Conservation (phyloP, 2,113 vertebrate species). For the Mohoua ochrocephala region DNA sequence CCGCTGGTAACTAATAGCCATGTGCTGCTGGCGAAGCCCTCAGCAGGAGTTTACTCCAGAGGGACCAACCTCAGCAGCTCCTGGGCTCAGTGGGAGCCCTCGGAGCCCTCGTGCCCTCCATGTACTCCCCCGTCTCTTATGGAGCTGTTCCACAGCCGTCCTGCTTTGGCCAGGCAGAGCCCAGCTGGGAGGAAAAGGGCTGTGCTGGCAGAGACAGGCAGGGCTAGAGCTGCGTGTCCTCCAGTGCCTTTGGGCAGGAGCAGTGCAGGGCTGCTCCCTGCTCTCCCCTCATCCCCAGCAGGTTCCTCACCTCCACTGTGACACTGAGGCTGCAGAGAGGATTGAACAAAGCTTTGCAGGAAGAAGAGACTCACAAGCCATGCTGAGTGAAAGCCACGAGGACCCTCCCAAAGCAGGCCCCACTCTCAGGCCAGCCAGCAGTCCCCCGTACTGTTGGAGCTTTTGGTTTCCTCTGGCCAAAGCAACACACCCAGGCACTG, state of each 20-base stretch:
- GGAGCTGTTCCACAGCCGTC: not conserved
- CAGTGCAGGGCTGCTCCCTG: not conserved
- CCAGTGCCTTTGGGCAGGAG: not conserved
- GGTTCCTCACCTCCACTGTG: not conserved
- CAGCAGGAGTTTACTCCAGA: not conserved
- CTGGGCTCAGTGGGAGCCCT: not conserved
- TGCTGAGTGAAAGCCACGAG: not conserved
- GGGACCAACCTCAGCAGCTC: not conserved
- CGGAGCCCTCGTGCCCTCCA: accelerated
- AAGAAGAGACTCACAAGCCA: not conserved
- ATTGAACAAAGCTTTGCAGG: not conserved
- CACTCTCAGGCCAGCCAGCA: not conserved
- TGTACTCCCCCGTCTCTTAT: accelerated
- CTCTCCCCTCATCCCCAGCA: not conserved
- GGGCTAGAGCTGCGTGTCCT: not conserved
- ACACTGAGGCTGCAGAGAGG: accelerated
- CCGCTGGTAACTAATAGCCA: not conserved
- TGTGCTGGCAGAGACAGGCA: not conserved
- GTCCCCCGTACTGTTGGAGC: accelerated
- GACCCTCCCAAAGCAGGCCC: not conserved
- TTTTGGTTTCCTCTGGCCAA: not conserved
- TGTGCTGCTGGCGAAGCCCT: accelerated
- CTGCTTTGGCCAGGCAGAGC: not conserved
- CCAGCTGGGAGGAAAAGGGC: not conserved
- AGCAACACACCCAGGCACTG: accelerated